These are phyloP conservation scores for Sitobion miscanthi DNA, from an alignment of 1,140 invertebrate species.

Conservation along the genomic window DNA sequence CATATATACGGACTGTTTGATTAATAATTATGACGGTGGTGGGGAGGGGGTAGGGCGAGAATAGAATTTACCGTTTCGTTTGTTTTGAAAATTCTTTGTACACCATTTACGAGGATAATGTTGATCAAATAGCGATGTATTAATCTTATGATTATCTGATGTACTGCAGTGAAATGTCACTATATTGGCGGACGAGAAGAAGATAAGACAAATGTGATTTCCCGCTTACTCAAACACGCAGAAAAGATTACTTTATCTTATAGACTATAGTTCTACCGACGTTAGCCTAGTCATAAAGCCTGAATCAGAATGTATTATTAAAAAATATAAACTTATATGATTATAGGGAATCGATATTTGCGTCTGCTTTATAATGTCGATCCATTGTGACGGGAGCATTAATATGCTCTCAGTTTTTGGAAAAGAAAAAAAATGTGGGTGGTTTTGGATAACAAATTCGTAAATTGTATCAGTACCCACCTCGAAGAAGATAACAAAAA, in stretches of 20 bases:
- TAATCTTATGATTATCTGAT: slow-evolving; percentile 25
- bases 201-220: background rate
- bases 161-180: background rate
- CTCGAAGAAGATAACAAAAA: background rate
- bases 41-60: background rate
- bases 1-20: background rate
- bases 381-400: background rate
- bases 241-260: background rate
- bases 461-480: background rate
- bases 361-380: background rate
- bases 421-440: background rate
- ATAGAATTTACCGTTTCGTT: background rate
- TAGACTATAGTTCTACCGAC: background rate
- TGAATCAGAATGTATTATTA: background rate
- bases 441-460: background rate
- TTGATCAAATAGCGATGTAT: background rate
- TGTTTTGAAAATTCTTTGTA: background rate
- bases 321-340: background rate
- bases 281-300: background rate
- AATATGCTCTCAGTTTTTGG: background rate
- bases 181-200: background rate
- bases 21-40: background rate
- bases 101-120: background rate
- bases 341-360: background rate
- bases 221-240: background rate